Evolutionary conservation across 2,888 invertebrate genomes (phyloP), one percentile per base, ranked within the genome.

Genomic region (Schizaphis graminum): DNA sequence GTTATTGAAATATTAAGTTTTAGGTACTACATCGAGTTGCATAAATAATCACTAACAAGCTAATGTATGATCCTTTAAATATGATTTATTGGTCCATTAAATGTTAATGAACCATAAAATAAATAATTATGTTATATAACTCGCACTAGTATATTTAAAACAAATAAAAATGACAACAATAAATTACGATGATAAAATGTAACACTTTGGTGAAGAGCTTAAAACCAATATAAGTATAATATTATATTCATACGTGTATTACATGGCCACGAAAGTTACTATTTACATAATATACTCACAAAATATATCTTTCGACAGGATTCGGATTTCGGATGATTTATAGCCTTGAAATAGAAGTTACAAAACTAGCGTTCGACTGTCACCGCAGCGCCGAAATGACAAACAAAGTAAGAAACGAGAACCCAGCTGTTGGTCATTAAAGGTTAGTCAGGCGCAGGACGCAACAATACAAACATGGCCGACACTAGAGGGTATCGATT

Each of bases 391-490:
- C 57, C 41, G 77, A 93, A 93, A 93, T 89, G 85, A 84, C 67
- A 88, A 53, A 92, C 67, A 88, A 41, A 92, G 41, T 84, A 84
- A 85, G 35, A 85, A 56, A 85, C n/a, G 57, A n/a, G 85, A 84
- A 85, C 93, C 90, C 93, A 90, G 90, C 93, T 90, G 93, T 90
- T 94, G 93, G 93, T 94, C 89, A 49, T 84, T 57, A 94, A 90
- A 94, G 89, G 90, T 86, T 90, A 86, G 93, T 90, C 93, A 94
- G 93, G 93, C 93, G 93, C 93, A 94, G 93, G 93, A 90, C 93
- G 93, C 93, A 94, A 94, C 90, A 94, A 90, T 89, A 94, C 90
- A 94, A 94, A 94, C 93, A 94, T 94, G 93, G 93, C 93, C 61
- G 93, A 94, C 93, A 26, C 93, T 35, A 49, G 47, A 41, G 93